phyloP scores from a whole-genome alignment of 1,140 invertebrate genomes.

The Diorhabda elongata region DNA sequence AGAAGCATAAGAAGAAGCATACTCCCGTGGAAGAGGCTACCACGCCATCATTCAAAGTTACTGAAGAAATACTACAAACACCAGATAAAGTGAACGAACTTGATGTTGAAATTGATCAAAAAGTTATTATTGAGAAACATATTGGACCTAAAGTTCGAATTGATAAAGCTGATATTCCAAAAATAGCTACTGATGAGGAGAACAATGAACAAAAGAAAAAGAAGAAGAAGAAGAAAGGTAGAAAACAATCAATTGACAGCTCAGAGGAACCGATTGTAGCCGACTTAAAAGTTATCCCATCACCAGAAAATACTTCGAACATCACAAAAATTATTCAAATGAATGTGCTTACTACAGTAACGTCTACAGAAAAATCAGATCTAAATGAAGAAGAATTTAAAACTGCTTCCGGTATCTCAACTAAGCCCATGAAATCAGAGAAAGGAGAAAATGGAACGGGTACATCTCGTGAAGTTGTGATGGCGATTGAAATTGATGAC shows the following conservation, averaged over 20 bases:
- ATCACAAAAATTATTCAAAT: too few species aligned
- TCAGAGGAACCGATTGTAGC: background rate
- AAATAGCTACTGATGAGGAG: background rate
- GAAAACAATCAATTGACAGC: background rate
- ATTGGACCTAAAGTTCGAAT: background rate
- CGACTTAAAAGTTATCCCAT: too few species aligned
- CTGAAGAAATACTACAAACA: constrained; percentile 15
- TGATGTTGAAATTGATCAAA: too few species aligned
- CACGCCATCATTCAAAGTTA: constrained; percentile 2
- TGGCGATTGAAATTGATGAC: too few species aligned
- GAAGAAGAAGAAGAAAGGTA: background rate
- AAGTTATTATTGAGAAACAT: background rate
- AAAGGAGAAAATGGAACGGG: too few species aligned
- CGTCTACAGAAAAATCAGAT: too few species aligned
- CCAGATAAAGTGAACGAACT: background rate
- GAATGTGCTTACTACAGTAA: too few species aligned
- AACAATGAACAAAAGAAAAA: background rate
- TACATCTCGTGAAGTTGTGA: too few species aligned
- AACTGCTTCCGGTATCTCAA: too few species aligned
- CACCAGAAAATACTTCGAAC: too few species aligned
- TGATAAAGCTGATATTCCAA: background rate
- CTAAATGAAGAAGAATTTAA: too few species aligned
- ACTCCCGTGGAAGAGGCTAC: constrained; percentile 10
- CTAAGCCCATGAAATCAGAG: too few species aligned
- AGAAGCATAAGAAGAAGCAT: constrained; percentile 18